Percentiles rank a stretch among this genome's conserved stretches.
Conservation (phyloP, 2,113 vertebrate species). For the Ammospiza nelsoni region DNA sequence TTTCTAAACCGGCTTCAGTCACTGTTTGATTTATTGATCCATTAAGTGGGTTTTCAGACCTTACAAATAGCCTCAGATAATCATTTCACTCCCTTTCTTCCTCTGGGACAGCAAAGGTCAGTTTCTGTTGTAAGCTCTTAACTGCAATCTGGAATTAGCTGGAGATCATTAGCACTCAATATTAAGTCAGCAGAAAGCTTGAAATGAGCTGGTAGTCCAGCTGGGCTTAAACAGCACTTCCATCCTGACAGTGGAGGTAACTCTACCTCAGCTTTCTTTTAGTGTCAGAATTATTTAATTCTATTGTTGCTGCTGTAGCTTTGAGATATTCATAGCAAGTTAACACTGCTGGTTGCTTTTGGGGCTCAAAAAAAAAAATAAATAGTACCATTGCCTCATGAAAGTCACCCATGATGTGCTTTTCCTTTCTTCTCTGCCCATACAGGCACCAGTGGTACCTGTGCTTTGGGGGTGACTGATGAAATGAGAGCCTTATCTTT, state of each 20-base stretch:
- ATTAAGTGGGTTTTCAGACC: slow-evolving; percentile 12
- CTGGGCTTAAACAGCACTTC: not conserved
- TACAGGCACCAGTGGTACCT: not conserved
- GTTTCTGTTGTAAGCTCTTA: slow-evolving; percentile 9
- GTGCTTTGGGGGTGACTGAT: not conserved
- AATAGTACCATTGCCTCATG: not conserved
- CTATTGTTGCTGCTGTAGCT: not conserved
- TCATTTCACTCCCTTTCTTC: not conserved
- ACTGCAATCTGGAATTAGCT: slow-evolving; percentile 30
- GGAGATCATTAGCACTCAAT: slow-evolving; percentile 30
- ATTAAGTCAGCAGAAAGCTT: slow-evolving; percentile 10
- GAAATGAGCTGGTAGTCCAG: not conserved
- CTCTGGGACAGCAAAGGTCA: not conserved
- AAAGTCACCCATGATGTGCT: not conserved
- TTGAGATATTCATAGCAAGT: not conserved
- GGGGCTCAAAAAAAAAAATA: not conserved
- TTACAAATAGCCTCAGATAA: slow-evolving; percentile 11
- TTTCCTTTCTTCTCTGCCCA: not conserved
- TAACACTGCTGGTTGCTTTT: not conserved
- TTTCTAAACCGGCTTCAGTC: not conserved
- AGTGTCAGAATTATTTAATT: not conserved
- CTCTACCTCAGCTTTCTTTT: not conserved
- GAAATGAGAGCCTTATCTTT: not conserved
- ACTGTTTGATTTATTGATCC: slow-evolving; percentile 27
- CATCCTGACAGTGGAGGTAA: not conserved